Evolutionary conservation across 2,888 invertebrate genomes (phyloP).

Genomic region (Drosophila birchii): DNA sequence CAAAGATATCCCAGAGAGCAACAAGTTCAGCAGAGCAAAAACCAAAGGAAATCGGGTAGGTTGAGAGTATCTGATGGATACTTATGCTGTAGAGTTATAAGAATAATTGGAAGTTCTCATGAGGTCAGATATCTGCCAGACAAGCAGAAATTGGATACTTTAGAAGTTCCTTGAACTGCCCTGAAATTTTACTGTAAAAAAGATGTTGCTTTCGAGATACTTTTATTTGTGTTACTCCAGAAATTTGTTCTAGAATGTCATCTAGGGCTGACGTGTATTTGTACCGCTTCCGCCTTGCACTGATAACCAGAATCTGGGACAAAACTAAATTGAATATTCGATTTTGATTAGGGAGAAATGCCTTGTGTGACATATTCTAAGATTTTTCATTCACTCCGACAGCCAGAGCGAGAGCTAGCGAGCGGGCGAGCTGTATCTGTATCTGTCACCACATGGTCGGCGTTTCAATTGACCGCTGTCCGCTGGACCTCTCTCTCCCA

Average conservation of each 20-base stretch:
- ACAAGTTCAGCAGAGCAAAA: slow-evolving; percentile 55
- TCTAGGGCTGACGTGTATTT: slow-evolving; percentile 67
- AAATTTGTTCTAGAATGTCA: slow-evolving; percentile 6
- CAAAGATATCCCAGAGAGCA: slow-evolving; percentile 43
- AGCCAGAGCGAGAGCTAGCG: not conserved
- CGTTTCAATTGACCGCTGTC: slow-evolving; percentile 45
- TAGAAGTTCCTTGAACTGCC: not conserved
- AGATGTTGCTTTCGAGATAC: not conserved
- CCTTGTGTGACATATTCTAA: slow-evolving; percentile 31
- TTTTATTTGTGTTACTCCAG: not conserved
- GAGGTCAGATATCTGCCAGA: not conserved
- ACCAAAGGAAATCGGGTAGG: slow-evolving; percentile 20
- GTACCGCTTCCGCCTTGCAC: slow-evolving; percentile 64
- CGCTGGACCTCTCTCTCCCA: slow-evolving; percentile 1
- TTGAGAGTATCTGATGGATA: not conserved
- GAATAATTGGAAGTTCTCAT: not conserved
- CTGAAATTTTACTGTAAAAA: not conserved
- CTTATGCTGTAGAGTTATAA: not conserved
- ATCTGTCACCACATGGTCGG: slow-evolving; percentile 41
- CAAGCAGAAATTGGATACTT: not conserved
- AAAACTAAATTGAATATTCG: slow-evolving; percentile 60
- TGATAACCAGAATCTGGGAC: slow-evolving; percentile 71
- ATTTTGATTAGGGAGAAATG: slow-evolving; percentile 71
- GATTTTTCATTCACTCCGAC: slow-evolving; percentile 21
- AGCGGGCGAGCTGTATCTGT: slow-evolving; percentile 31